These are phyloP conservation scores for Bufotes viridis DNA, from an alignment of 2,797 vertebrate species.

Conservation along the genomic window DNA sequence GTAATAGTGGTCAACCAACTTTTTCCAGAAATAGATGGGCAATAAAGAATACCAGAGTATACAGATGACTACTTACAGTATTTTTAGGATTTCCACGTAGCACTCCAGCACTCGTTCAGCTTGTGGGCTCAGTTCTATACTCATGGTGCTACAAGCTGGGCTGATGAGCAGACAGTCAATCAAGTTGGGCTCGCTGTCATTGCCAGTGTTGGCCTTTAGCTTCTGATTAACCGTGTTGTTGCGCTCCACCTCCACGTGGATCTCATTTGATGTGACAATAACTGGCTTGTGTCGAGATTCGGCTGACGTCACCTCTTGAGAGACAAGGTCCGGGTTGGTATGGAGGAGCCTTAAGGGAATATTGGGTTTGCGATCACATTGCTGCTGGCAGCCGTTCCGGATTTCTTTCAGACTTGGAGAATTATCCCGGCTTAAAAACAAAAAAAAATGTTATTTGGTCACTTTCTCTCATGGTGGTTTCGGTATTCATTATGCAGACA, in stretches of 20 bases:
- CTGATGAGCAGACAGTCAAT: constrained; percentile 99
- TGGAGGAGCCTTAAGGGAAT: constrained; percentile 92
- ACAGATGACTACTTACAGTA: constrained; percentile 88
- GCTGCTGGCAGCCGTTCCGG: constrained; percentile 95
- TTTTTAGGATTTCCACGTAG: constrained; percentile 97
- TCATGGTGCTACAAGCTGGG: constrained; percentile 91
- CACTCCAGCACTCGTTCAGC: constrained; percentile 96
- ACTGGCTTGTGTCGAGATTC: constrained; percentile 80
- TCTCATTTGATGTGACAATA: constrained; percentile 93
- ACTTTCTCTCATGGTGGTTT: background rate
- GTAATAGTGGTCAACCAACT: background rate
- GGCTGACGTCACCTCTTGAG: constrained; percentile 77
- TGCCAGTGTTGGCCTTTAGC: constrained; percentile 82
- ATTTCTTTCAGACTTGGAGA: constrained; percentile 98
- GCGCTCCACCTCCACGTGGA: constrained; percentile 94
- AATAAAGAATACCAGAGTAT: background rate
- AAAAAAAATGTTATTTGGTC: background rate
- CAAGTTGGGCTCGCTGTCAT: constrained; percentile 95
- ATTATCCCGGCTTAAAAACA: constrained; percentile 88
- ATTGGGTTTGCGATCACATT: constrained; percentile 92
- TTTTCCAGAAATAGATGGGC: background rate
- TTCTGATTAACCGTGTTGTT: constrained; percentile 89
- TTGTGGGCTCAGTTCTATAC: constrained; percentile 95
- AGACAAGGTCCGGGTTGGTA: constrained; percentile 83
- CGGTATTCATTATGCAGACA: background rate